These are phyloP conservation scores for Oligia latruncula DNA, from an alignment of 2,888 invertebrate genomes.

Conservation along the genomic window DNA sequence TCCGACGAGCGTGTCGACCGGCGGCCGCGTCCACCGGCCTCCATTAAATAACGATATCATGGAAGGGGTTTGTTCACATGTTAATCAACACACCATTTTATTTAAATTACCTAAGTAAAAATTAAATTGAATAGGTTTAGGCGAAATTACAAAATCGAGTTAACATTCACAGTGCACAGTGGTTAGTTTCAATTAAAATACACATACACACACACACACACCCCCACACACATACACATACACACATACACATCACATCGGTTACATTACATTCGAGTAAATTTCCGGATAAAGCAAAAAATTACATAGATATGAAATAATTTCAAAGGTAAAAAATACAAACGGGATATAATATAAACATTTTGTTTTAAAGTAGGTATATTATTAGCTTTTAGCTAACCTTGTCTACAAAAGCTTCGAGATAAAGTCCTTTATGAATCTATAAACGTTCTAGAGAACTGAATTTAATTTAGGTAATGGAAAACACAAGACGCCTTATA, in stretches of 20 bases:
- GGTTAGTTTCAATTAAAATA: constrained; percentile 22
- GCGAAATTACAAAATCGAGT: neutral
- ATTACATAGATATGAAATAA: neutral
- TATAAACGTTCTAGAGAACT: constrained; percentile 69
- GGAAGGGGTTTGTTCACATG: constrained; percentile 40
- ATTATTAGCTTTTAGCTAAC: constrained; percentile 37
- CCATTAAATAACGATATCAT: constrained; percentile 74
- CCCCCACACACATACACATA: too few relatives aligned
- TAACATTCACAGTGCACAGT: constrained; percentile 3
- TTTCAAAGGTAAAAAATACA: neutral
- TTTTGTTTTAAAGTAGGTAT: constrained; percentile 7
- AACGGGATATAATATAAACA: neutral
- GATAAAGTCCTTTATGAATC: constrained; percentile 71
- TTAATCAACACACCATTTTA: constrained; percentile 30
- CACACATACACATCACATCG: too few relatives aligned
- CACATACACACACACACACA: too few relatives aligned
- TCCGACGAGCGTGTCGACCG: constrained; percentile 71
- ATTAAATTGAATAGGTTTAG: neutral
- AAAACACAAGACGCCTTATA: constrained; percentile 66
- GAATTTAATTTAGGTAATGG: constrained; percentile 79
- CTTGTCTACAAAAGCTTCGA: constrained; percentile 53
- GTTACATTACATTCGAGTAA: neutral
- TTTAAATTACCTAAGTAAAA: constrained; percentile 28
- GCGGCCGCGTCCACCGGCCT: constrained; percentile 71
- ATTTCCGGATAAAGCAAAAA: neutral